Base-by-base conservation (phyloP, 1,140 invertebrate species). In the Archivesica marissinica region DNA sequence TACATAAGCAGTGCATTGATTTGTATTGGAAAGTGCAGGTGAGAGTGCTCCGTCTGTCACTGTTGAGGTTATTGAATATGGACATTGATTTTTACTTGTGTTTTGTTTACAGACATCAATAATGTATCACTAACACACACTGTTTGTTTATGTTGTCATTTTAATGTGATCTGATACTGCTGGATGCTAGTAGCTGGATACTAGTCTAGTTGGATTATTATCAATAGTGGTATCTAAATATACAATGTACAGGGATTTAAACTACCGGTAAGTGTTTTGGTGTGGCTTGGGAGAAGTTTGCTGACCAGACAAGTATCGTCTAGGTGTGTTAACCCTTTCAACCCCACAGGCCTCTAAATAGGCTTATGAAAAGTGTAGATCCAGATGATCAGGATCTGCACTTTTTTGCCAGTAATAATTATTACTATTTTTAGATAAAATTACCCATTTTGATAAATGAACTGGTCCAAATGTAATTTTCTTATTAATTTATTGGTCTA, bases 1-100 rank as follows among this genome's bases (percentile, higher is more conserved):
- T 47, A 47, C 17, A 47, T 47, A 9, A 47, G 41, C 17, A n/a
- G n/a, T n/a, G n/a, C n/a, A n/a, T 47, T 17, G 7, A 47, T 7
- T 47, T 9, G 7, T 47, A 9, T 9, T 47, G 41, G 41, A 47
- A 47, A 47, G 17, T 47, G 41, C 59, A 64, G 59, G 59, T 64
- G 59, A 64, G 59, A 64, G 59, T 64, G 15, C 0, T 64, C 59
- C 30, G n/a, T 59, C 25, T 59, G 59, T 64, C 59, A 64, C 59
- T 17, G 33, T 13, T 25, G 33, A 6, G 25, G 33, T 2, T 3
- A 6, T 28, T 23, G 33, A 59, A 59, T 28, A 64, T 35, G 1
- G 30, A 64, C 30, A 64, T 64, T 64, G 59, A 64, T 64, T 64
- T 64, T 13, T 15, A 15, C 25, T 7, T 9, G 20, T 64, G 59